These are phyloP conservation scores for Petroica traversi DNA, from an alignment of 2,113 vertebrate genomes.

Conservation along the genomic window DNA sequence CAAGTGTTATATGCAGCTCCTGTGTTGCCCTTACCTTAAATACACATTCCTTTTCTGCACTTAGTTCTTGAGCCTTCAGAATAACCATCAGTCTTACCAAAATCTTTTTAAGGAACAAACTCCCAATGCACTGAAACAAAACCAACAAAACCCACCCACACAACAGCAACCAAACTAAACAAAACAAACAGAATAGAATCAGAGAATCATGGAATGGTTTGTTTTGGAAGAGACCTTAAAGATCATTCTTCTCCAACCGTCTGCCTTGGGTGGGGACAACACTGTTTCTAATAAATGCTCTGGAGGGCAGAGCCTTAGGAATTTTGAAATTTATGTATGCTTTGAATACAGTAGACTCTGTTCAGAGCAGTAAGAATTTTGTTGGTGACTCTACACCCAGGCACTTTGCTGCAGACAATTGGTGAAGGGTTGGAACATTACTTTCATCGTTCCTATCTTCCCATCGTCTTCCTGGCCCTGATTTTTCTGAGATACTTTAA, in stretches of 20 bases:
- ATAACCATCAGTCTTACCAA: not conserved
- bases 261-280: not conserved
- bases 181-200: not conserved
- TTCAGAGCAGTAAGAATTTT: not conserved
- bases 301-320: not conserved
- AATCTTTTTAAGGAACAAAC: not conserved
- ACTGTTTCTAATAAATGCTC: not conserved
- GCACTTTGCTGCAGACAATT: not conserved
- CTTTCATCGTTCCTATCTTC: not conserved
- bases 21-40: not conserved
- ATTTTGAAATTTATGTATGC: not conserved
- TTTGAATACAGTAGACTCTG: not conserved
- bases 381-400: not conserved
- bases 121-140: not conserved
- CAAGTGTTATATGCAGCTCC: not conserved
- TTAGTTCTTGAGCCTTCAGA: not conserved
- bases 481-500: not conserved
- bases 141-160: not conserved
- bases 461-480: not conserved
- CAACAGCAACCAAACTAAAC: not conserved
- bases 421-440: not conserved
- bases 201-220: not conserved
- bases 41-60: not conserved
- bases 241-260: not conserved
- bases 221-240: not conserved